Conservation (phyloP, 2,113 vertebrate species). For the Oncorhynchus gorbuscha region DNA sequence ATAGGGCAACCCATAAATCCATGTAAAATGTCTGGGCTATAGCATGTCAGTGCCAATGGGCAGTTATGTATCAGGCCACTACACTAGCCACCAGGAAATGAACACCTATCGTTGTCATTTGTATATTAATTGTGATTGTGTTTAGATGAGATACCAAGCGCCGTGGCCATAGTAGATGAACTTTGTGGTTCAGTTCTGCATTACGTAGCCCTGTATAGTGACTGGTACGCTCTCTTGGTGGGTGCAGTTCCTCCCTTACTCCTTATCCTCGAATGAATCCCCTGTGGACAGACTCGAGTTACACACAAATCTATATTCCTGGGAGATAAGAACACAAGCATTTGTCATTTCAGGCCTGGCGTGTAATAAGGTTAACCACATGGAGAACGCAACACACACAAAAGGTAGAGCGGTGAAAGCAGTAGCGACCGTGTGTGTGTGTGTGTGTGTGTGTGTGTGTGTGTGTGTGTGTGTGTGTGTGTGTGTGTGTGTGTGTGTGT, state of each 20-base stretch:
- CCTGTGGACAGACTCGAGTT: neutral
- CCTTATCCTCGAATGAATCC: conserved; percentile 15
- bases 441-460: neutral
- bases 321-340: conserved; percentile 53
- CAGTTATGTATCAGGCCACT: neutral
- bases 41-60: conserved; percentile 34
- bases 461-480: neutral
- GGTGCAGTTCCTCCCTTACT: conserved; percentile 39
- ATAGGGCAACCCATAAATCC: conserved; percentile 44
- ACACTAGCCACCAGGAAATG: neutral
- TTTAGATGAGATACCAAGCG: neutral
- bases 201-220: neutral
- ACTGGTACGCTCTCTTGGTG: conserved; percentile 8
- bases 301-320: conserved; percentile 53
- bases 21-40: conserved; percentile 37
- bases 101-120: neutral
- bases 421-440: neutral
- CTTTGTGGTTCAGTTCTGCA: neutral
- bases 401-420: neutral
- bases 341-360: conserved; percentile 53
- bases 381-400: conserved; percentile 21
- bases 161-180: neutral
- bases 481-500: neutral
- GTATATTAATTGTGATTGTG: neutral
- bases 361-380: conserved; percentile 48